Percentiles rank a stretch among this genome's conserved stretches.
phyloP scores from a whole-genome alignment of 2,888 invertebrate genomes.

The Limnephilus rhombicus region DNA sequence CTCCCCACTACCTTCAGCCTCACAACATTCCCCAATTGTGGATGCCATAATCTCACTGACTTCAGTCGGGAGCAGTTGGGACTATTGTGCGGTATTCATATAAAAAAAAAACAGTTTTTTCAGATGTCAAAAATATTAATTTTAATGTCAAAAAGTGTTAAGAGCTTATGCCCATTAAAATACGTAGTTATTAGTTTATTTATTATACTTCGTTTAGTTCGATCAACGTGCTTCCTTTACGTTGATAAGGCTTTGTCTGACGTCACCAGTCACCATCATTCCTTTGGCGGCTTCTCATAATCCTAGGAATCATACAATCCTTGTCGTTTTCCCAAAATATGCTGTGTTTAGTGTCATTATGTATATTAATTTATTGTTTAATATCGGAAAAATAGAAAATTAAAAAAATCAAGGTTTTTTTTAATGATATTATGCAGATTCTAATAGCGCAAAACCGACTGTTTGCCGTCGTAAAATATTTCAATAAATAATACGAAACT shows the following conservation, averaged over 20 bases:
- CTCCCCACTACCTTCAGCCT: no score
- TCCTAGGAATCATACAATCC: neutral
- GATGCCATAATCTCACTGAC: no score
- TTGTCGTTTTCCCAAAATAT: neutral
- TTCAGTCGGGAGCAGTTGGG: no score
- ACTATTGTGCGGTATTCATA: no score
- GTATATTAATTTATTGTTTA: neutral
- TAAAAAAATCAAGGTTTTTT: neutral
- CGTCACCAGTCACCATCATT: neutral
- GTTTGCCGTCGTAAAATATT: neutral
- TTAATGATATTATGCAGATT: neutral
- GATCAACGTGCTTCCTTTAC: neutral
- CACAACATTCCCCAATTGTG: no score
- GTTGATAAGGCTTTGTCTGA: neutral
- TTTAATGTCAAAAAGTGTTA: no score
- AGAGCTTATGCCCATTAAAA: no score
- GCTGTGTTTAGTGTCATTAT: neutral
- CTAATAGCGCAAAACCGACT: neutral
- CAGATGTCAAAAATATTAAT: no score
- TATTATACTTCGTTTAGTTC: neutral
- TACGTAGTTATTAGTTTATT: no score
- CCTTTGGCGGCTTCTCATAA: neutral
- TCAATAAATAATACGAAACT: neutral
- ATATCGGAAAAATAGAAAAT: neutral
- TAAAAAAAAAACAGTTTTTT: no score